Percentiles rank a stretch among this genome's conserved stretches.
These are phyloP conservation scores for Rousettus madagascariensis DNA, from an alignment of 2,797 vertebrate genomes.

Conservation along the genomic window DNA sequence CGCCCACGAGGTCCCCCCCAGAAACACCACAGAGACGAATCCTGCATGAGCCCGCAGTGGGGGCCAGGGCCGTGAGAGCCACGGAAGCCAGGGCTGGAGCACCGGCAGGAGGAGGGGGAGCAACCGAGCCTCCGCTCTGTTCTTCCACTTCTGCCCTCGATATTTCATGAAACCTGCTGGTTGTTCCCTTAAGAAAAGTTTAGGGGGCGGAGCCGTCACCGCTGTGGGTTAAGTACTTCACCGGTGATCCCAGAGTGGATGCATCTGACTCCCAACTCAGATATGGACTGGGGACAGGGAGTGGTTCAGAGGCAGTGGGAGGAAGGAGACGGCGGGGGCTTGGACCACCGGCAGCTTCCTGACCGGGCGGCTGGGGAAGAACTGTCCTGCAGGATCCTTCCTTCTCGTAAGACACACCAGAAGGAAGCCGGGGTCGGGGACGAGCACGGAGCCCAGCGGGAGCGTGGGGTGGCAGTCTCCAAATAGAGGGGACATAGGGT, in stretches of 20 bases:
- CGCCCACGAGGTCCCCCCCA: background rate
- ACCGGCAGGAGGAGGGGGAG: background rate
- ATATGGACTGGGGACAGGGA: background rate
- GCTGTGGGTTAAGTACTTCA: background rate
- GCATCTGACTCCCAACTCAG: background rate
- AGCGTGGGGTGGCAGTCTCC: background rate
- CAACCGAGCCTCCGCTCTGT: background rate
- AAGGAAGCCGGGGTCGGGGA: too few species aligned
- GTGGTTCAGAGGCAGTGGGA: background rate
- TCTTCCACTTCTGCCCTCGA: background rate
- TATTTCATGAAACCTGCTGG: background rate
- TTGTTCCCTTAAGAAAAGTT: background rate
- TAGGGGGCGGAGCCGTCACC: background rate
- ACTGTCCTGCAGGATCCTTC: too few species aligned
- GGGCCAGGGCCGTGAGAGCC: background rate
- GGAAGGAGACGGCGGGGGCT: background rate
- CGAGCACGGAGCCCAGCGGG: background rate
- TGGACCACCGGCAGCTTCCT: background rate
- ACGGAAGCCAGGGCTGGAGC: background rate
- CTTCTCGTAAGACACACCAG: background rate
- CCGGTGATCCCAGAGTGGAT: background rate
- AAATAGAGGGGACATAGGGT: background rate
- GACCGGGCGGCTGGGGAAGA: background rate
- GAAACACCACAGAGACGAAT: background rate
- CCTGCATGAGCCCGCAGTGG: background rate